Base-by-base conservation (phyloP, 2,113 vertebrate species). In the Carassius auratus region DNA sequence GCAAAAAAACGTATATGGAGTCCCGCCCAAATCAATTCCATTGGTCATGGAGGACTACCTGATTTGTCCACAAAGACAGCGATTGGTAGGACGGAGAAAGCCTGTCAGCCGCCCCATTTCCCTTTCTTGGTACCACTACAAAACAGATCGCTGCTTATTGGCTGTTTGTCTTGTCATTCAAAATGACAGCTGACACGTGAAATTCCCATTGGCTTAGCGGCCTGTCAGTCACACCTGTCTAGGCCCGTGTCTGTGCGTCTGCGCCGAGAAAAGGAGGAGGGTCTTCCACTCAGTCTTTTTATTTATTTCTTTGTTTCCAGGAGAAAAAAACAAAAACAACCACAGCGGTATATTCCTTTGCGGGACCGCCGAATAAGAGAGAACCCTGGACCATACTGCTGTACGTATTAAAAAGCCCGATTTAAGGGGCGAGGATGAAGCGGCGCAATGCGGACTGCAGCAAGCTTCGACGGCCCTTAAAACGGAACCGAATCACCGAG, bases 381-480 rank as follows among this genome's bases (percentile, higher is more conserved):
- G 88, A 93, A 94, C 94, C 92, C 92, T 93, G 94, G 94, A 93
- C 93, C 90, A 92, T 88, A 93, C 90, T 92, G 90, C 90, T 89
- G 94, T 90, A 91, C 93, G 92, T 93, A 90, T 89, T 94, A 92
- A 91, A 91, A 94, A 93, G 94, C 95, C 94, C 92, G 93, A 93
- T 94, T 93, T 92, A 94, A 95, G 94, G 89, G 96, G 92, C 96
- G 96, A 98, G 96, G 96, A 99, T 99, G 97, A 99, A 99, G 96
- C 97, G 97, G 96, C 97, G 97, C 96, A 99, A 97, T 97, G 97
- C 97, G 94, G 97, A 99, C 95, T 98, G 97, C 97, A 99, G 96
- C 93, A 99, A 98, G 94, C 96, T 99, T 95, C 96, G 97, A 95
- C 96, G 97, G 94, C 97, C 97, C 94, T 95, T 98, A 89, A 99